Conservation (phyloP, 2,797 vertebrate genomes). For the Melanotaenia trifasciata region DNA sequence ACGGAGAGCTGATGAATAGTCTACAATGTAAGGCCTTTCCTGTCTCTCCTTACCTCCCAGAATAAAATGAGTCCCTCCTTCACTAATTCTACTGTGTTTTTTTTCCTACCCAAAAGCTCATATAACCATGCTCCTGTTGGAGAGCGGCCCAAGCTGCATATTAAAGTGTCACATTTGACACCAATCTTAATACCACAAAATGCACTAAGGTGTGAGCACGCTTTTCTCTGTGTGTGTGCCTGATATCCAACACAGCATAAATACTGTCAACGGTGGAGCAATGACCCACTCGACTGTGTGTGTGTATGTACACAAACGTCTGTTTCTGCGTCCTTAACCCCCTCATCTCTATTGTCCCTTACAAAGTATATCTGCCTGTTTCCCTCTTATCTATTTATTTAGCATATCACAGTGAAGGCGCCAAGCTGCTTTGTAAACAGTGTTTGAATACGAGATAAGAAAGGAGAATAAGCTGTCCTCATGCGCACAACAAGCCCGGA, state of each 20-base stretch:
- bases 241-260: slow-evolving; percentile 39
- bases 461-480: slow-evolving; percentile 55
- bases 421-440: slow-evolving; percentile 73
- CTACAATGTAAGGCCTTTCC: slow-evolving; percentile 56
- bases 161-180: slow-evolving; percentile 70
- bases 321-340: slow-evolving; percentile 54
- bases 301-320: slow-evolving; percentile 12
- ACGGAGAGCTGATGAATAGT: slow-evolving; percentile 60
- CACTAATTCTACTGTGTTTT: slow-evolving; percentile 30
- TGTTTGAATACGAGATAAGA: slow-evolving; percentile 67
- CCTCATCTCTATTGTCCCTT: slow-evolving; percentile 51
- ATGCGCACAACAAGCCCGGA: slow-evolving; percentile 49
- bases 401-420: slow-evolving; percentile 65
- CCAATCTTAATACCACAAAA: slow-evolving; percentile 53
- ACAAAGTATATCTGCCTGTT: slow-evolving; percentile 51
- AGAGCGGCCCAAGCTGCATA: slow-evolving; percentile 52
- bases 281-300: slow-evolving; percentile 21
- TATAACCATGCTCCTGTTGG: slow-evolving; percentile 52
- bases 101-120: slow-evolving; percentile 20
- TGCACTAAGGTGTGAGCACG: slow-evolving; percentile 25
- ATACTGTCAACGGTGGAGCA: slow-evolving; percentile 28
- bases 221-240: not conserved
- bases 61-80: slow-evolving; percentile 50
- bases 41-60: slow-evolving; percentile 51
- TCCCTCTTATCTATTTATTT: slow-evolving; percentile 74